These are phyloP conservation scores for Nautilus pompilius DNA, from an alignment of 1,140 invertebrate species.

Conservation along the genomic window DNA sequence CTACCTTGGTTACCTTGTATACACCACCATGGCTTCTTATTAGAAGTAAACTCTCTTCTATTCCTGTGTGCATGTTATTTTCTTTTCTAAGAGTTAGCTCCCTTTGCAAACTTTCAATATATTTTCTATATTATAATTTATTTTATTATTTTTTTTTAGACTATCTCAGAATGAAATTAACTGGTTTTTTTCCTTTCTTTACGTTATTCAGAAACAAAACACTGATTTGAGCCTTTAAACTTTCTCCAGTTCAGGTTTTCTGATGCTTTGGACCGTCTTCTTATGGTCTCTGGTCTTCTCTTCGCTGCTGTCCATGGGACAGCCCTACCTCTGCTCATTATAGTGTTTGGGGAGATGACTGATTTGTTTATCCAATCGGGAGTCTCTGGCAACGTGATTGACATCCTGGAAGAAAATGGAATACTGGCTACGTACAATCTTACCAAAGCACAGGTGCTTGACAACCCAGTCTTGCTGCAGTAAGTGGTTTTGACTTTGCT, in stretches of 20 bases:
- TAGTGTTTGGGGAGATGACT: conserved; percentile 53
- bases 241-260: conserved; percentile 51
- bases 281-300: conserved; percentile 47
- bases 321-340: conserved; percentile 48
- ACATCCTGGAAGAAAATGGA: conserved; percentile 13
- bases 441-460: conserved; percentile 10
- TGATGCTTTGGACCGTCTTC: conserved; percentile 32
- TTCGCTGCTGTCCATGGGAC: conserved; percentile 37
- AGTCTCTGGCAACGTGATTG: conserved; percentile 11
- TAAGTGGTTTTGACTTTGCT: conserved; percentile 16
- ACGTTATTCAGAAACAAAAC: no score
- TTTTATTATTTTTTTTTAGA: no score
- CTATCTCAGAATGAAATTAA: no score
- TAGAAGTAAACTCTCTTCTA: no score
- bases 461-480: conserved; percentile 18
- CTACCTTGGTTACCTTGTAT: no score
- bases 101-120: no score
- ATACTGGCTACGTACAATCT: conserved; percentile 12
- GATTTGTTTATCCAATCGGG: conserved; percentile 37
- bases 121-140: no score
- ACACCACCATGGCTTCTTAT: no score
- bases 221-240: no score
- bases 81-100: no score
- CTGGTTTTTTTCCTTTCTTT: no score
- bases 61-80: no score